Base-by-base conservation (phyloP, 2,888 invertebrate genomes). In the Parascotia fuliginaria region DNA sequence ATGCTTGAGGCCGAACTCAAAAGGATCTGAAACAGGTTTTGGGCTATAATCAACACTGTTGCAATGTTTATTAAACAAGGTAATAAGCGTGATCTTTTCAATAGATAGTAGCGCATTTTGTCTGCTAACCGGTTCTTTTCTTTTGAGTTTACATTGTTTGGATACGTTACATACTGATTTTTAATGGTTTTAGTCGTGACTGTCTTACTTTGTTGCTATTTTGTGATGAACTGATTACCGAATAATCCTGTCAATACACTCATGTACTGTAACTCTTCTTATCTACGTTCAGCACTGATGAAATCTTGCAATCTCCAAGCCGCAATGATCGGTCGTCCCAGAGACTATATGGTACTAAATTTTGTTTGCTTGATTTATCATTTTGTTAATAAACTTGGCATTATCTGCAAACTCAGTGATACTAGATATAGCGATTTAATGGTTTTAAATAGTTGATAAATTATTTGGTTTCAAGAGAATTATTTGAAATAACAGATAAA, bases 1-100 rank as follows among this genome's bases (percentile, higher is more conserved):
- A 74, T 75, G 54, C 63, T 62, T 51, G 67, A 73, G 77, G 78
- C 36, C 44, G 38, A 34, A 39, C 48, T 42, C 72, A 73, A 72
- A 63, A 77, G 67, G 70, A 83, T 75, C 42, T 37, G 5, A 55
- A 80, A 89, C 89, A 57, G 73, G 85, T 88, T 88, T 81, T 68
- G 27, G 44, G 69, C 69, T 76, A 81, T 85, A 83, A 85, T 85
- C 83, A 84, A 89, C 89, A 88, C 73, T 86, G 89, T 90, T 89
- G 86, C 89, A 81, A 87, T 90, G 89, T 92, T 91, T 91, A 90
- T 89, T 89, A 89, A 89, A 89, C 90, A 89, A 81, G 85, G 81
- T 85, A 89, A 86, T 89, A 87, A 86, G 83, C 79, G 69, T 75
- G 77, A 73, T 81, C 76, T 74, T 73, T 70, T 77, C 66, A 74